phyloP scores from a whole-genome alignment of 2,113 vertebrate genomes.

The Leptodactylus fuscus region DNA sequence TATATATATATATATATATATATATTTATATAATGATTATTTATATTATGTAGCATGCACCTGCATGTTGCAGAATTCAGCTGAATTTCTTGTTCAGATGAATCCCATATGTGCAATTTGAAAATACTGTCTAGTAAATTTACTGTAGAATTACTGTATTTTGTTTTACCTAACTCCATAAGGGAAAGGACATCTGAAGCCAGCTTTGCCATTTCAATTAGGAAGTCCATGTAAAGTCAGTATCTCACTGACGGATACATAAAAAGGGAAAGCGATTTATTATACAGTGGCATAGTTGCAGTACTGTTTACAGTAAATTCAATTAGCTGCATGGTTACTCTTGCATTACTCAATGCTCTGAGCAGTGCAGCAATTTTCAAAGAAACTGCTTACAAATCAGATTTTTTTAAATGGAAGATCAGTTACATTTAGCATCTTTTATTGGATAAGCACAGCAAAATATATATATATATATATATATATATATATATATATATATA shows the following conservation, averaged over 20 bases:
- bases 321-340: conserved; percentile 54
- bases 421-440: conserved; percentile 22
- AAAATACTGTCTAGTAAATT: neutral
- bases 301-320: conserved; percentile 53
- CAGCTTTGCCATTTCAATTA: neutral
- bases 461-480: neutral
- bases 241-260: conserved; percentile 22
- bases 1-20: no score
- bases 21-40: no score
- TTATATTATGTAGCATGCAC: no score
- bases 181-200: neutral
- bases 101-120: neutral
- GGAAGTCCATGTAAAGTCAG: conserved; percentile 30
- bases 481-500: no score
- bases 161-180: neutral
- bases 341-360: conserved; percentile 16
- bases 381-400: conserved; percentile 40
- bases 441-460: neutral
- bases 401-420: conserved; percentile 6
- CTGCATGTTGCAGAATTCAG: neutral
- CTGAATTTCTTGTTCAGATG: neutral
- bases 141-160: neutral
- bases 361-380: conserved; percentile 25
- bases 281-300: conserved; percentile 9
- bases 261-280: conserved; percentile 36